Evolutionary conservation across 2,888 invertebrate genomes (phyloP).

Genomic region (Cyrtodaria siliqua): DNA sequence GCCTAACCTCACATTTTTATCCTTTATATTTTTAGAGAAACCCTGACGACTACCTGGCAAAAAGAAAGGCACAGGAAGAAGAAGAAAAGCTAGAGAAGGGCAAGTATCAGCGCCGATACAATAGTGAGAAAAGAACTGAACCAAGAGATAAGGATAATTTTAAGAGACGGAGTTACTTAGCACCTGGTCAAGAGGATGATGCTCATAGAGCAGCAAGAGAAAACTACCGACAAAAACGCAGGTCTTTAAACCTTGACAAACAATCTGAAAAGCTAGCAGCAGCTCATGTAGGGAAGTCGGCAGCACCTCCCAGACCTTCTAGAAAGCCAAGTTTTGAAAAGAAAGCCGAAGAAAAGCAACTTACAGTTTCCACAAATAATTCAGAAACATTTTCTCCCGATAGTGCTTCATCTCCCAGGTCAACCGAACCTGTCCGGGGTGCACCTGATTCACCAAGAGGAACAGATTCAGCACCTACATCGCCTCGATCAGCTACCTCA

Average conservation of each 20-base stretch:
- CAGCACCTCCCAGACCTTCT: conserved; percentile 24
- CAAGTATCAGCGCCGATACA: conserved; percentile 65
- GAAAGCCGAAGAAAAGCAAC: conserved; percentile 23
- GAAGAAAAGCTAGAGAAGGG: conserved; percentile 71
- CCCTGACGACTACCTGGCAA: conserved; percentile 77
- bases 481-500: conserved; percentile 53
- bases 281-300: conserved; percentile 22
- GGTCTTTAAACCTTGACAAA: conserved; percentile 72
- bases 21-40: conserved; percentile 73
- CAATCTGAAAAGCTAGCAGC: conserved; percentile 40
- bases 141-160: conserved; percentile 42
- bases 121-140: conserved; percentile 50
- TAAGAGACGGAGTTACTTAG: conserved; percentile 62
- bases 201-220: conserved; percentile 67
- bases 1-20: neutral
- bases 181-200: conserved; percentile 46
- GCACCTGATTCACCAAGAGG: conserved; percentile 11
- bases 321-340: conserved; percentile 22
- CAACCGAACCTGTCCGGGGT: conserved; percentile 9
- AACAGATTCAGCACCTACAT: conserved; percentile 29
- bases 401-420: conserved; percentile 59
- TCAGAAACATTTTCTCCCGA: conserved; percentile 48
- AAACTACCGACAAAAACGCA: conserved; percentile 68
- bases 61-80: conserved; percentile 72
- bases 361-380: conserved; percentile 46